Percentiles rank a stretch among this genome's conserved stretches.
Conservation (phyloP, 2,888 invertebrate genomes). For the Dione vanillae region DNA sequence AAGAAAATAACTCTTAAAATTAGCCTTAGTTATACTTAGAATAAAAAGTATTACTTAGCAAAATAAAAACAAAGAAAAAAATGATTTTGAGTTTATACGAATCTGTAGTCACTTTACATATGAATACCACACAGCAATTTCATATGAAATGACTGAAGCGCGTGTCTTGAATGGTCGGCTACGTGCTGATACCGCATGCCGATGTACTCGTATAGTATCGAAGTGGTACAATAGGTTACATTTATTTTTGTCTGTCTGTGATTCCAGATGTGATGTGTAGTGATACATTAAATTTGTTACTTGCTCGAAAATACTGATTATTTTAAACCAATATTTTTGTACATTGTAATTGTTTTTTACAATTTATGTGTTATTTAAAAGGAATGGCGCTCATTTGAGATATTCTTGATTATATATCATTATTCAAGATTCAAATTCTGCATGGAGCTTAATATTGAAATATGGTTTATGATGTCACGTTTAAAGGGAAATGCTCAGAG, state of each 20-base stretch:
- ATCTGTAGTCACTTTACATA: slow-evolving; percentile 15
- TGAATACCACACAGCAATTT: slow-evolving; percentile 29
- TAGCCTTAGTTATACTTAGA: no score
- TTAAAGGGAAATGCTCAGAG: no score
- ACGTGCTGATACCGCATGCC: slow-evolving; percentile 50
- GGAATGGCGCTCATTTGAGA: no score
- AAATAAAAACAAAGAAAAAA: background rate
- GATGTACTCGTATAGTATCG: slow-evolving; percentile 11
- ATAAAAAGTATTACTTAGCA: background rate
- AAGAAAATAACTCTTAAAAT: no score
- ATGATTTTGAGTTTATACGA: background rate
- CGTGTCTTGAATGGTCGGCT: slow-evolving; percentile 46
- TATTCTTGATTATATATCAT: no score
- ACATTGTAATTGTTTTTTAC: no score
- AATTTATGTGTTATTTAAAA: no score
- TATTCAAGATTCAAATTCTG: no score
- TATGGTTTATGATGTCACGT: no score
- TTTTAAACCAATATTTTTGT: background rate
- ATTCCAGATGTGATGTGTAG: slow-evolving; percentile 57
- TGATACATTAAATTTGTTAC: background rate
- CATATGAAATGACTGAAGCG: slow-evolving; percentile 34
- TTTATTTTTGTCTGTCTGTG: slow-evolving; percentile 74
- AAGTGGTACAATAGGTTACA: slow-evolving; percentile 67
- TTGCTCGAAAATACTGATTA: background rate
- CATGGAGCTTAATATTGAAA: no score